phyloP scores from a whole-genome alignment of 2,113 vertebrate genomes.

The Epinephelus moara region DNA sequence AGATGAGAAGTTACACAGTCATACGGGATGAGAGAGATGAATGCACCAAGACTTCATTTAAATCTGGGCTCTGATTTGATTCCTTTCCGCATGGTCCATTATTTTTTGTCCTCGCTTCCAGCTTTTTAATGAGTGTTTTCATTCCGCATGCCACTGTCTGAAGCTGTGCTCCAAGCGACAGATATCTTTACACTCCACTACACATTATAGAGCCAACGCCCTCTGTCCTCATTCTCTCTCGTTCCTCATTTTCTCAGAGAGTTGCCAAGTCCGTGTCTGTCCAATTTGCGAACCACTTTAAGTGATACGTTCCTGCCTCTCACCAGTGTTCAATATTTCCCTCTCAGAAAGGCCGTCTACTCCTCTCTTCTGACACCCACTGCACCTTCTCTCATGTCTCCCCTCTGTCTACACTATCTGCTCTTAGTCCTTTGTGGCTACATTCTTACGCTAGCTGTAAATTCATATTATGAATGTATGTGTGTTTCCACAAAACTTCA shows the following conservation, averaged over 20 bases:
- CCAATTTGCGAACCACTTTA: constrained; percentile 73
- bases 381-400: constrained; percentile 56
- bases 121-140: constrained; percentile 81
- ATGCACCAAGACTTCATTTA: constrained; percentile 62
- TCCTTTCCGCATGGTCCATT: constrained; percentile 68
- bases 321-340: constrained; percentile 58
- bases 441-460: constrained; percentile 12
- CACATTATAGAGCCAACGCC: constrained; percentile 72
- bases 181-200: constrained; percentile 72
- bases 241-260: constrained; percentile 56
- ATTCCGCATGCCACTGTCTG: constrained; percentile 74
- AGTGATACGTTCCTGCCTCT: constrained; percentile 60
- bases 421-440: constrained; percentile 4
- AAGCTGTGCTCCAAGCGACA: constrained; percentile 71
- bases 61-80: constrained; percentile 72
- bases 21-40: constrained; percentile 37
- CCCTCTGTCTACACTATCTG: constrained; percentile 38
- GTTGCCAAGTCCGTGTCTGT: constrained; percentile 61
- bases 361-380: constrained; percentile 61
- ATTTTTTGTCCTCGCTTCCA: constrained; percentile 65
- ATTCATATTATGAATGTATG: constrained; percentile 20
- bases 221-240: constrained; percentile 67
- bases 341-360: constrained; percentile 49
- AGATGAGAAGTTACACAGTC: constrained; percentile 52
- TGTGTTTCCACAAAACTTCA: constrained; percentile 29